A percentile compares a stretch with the other conserved stretches of the same genome.
Conservation (phyloP, 2,113 vertebrate species). For the Chrysochloris asiatica region DNA sequence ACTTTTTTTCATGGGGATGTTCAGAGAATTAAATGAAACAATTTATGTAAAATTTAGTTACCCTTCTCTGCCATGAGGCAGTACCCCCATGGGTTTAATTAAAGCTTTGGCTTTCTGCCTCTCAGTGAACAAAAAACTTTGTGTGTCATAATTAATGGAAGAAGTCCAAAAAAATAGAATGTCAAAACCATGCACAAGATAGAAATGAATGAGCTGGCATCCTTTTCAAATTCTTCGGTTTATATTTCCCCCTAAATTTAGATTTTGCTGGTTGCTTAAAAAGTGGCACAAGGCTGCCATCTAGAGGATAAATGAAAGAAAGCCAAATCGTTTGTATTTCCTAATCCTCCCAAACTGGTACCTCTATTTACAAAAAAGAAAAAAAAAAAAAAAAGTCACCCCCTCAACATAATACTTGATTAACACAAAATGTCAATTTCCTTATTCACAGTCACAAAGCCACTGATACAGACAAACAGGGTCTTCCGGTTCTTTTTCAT, state of each 20-base stretch:
- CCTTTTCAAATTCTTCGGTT: slow-evolving; percentile 61
- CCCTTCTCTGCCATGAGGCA: not conserved
- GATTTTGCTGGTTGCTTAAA: not conserved
- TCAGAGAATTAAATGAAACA: slow-evolving; percentile 39
- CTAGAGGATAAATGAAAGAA: slow-evolving; percentile 57
- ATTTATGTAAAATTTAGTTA: slow-evolving; percentile 43
- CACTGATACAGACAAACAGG: not conserved
- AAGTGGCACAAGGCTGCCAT: slow-evolving; percentile 69
- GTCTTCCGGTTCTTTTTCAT: not conserved
- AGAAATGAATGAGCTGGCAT: slow-evolving; percentile 63
- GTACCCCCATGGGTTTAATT: slow-evolving; percentile 60
- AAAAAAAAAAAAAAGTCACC: not conserved
- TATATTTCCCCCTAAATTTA: slow-evolving; percentile 60
- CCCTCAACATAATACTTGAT: not conserved
- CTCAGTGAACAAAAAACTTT: slow-evolving; percentile 60
- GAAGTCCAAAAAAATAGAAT: slow-evolving; percentile 61
- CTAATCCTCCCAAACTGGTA: not conserved
- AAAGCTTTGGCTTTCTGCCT: slow-evolving; percentile 65
- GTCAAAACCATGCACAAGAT: slow-evolving; percentile 61
- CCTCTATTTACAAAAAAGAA: not conserved
- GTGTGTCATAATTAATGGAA: slow-evolving; percentile 75
- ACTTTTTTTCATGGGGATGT: not conserved
- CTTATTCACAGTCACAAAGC: not conserved
- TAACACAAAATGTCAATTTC: not conserved
- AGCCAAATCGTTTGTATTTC: not conserved